Conservation (phyloP, 2,113 vertebrate species). For the Apteryx mantelli region DNA sequence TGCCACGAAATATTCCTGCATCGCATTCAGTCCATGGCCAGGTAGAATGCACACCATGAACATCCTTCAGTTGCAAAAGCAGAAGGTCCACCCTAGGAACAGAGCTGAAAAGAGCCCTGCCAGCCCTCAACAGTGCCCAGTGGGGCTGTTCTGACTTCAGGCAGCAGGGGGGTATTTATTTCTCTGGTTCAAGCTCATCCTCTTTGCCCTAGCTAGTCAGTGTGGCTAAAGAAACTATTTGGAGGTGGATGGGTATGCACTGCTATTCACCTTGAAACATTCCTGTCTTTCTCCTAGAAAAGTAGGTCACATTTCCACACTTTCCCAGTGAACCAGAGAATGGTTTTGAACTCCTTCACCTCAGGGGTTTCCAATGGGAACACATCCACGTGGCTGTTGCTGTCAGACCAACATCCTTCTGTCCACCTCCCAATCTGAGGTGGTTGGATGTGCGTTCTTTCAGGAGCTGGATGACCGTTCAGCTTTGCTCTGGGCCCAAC, state of each 20-base stretch:
- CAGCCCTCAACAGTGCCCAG: background rate
- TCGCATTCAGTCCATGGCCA: rapidly evolving
- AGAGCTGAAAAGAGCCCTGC: background rate
- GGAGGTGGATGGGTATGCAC: background rate
- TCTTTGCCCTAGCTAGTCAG: background rate
- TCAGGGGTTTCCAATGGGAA: background rate
- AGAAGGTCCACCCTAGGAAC: background rate
- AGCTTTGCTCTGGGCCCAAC: background rate
- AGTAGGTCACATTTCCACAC: background rate
- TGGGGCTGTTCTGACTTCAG: rapidly evolving
- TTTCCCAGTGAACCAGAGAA: background rate
- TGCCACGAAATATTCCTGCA: background rate
- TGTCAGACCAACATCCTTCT: too few species aligned
- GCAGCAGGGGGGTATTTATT: background rate
- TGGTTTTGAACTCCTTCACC: background rate
- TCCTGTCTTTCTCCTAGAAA: background rate
- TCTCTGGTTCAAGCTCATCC: background rate
- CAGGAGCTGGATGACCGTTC: background rate
- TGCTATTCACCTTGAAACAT: background rate
- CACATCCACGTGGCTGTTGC: background rate
- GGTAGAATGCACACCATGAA: background rate
- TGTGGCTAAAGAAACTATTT: background rate
- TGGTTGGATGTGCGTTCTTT: background rate
- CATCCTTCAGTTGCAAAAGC: background rate
- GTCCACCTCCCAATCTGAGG: background rate